These are phyloP conservation scores for Chloropsis cyanopogon DNA, from an alignment of 2,113 vertebrate genomes.

Conservation along the genomic window DNA sequence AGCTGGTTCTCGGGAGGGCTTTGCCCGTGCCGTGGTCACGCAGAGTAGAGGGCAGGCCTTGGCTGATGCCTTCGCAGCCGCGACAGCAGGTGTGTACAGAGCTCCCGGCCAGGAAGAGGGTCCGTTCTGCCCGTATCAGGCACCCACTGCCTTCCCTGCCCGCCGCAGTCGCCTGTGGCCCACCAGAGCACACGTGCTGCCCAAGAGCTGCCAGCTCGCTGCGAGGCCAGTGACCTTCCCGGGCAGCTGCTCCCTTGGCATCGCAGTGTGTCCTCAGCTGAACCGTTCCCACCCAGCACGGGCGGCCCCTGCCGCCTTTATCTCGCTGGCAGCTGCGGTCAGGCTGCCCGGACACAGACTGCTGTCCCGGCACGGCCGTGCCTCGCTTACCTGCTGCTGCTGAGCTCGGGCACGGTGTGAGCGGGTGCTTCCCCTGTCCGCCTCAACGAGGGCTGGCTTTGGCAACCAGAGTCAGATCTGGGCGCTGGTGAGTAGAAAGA, in stretches of 20 bases:
- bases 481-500: background rate
- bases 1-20: background rate
- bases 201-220: background rate
- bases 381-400: background rate
- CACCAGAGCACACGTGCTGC: accelerated
- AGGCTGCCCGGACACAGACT: accelerated
- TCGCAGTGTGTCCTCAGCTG: background rate
- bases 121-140: background rate
- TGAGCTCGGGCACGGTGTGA: background rate
- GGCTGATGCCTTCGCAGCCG: background rate
- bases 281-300: background rate
- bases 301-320: background rate
- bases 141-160: background rate
- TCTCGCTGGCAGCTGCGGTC: background rate
- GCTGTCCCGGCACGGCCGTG: accelerated
- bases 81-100: accelerated
- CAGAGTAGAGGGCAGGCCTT: background rate
- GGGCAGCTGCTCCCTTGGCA: background rate
- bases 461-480: background rate
- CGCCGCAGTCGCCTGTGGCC: accelerated
- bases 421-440: background rate
- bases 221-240: background rate
- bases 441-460: background rate
- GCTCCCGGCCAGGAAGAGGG: too few relatives aligned
- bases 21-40: background rate